These are phyloP conservation scores for Manis pentadactyla DNA, from an alignment of 2,797 vertebrate species.

Conservation along the genomic window DNA sequence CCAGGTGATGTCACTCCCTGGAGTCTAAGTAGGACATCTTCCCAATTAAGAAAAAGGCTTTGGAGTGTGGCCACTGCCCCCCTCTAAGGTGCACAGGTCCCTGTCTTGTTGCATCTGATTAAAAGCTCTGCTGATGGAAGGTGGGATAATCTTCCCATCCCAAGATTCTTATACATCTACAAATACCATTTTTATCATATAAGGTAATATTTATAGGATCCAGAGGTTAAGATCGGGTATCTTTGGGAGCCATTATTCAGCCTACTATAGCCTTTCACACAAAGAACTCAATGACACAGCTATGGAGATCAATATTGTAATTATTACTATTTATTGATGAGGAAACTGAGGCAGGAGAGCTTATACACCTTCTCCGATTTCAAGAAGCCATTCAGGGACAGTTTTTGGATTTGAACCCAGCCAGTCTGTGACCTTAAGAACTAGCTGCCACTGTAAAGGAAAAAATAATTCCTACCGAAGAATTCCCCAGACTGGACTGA, in stretches of 20 bases:
- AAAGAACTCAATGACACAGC: neutral
- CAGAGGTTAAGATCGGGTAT: neutral
- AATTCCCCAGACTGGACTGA: neutral
- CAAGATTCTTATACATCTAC: neutral
- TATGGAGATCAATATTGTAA: neutral
- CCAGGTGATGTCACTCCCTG: neutral
- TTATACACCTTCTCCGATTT: neutral
- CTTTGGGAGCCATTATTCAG: neutral
- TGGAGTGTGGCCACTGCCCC: neutral
- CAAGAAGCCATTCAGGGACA: neutral
- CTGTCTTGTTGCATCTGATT: neutral
- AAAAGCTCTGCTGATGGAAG: neutral
- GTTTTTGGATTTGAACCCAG: neutral
- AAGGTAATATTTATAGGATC: neutral
- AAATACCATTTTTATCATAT: neutral
- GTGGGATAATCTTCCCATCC: neutral
- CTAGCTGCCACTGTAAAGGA: neutral
- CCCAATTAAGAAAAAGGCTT: neutral
- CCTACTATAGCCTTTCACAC: neutral
- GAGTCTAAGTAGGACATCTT: neutral
- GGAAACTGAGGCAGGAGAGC: neutral
- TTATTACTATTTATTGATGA: neutral
- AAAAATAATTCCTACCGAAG: neutral
- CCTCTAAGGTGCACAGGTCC: neutral
- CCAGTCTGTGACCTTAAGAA: constrained; percentile 12